Conservation (phyloP, 2,113 vertebrate species). For the Phylloscopus trochilus region DNA sequence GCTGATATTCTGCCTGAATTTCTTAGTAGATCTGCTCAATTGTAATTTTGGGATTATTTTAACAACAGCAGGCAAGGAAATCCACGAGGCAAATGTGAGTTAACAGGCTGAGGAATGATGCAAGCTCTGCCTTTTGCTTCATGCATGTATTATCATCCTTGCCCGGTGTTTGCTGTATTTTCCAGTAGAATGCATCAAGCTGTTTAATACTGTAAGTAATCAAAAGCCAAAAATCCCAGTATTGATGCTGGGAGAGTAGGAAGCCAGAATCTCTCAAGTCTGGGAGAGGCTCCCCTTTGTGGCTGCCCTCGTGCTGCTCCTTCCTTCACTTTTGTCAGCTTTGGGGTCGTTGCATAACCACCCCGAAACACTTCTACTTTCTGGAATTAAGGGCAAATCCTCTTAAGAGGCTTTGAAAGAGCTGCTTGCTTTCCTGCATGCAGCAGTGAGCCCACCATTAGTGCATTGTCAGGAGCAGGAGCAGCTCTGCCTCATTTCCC, state of each 20-base stretch:
- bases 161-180: background rate
- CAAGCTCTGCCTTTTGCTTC: background rate
- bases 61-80: background rate
- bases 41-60: conserved; percentile 41
- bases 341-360: background rate
- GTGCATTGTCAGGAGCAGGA: accelerated
- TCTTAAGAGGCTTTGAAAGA: background rate
- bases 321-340: background rate
- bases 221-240: background rate
- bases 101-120: background rate
- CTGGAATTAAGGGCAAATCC: conserved; percentile 38
- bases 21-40: background rate
- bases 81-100: background rate
- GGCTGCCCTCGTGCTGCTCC: background rate
- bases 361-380: background rate
- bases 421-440: background rate
- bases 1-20: conserved; percentile 10
- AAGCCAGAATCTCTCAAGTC: background rate
- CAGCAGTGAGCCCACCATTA: background rate
- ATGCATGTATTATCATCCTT: background rate
- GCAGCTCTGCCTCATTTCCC: background rate
- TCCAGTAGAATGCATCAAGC: background rate
- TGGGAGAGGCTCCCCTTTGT: background rate
- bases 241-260: background rate
- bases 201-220: background rate